These are phyloP conservation scores for Tuta absoluta DNA, from an alignment of 2,888 invertebrate genomes.

Conservation along the genomic window DNA sequence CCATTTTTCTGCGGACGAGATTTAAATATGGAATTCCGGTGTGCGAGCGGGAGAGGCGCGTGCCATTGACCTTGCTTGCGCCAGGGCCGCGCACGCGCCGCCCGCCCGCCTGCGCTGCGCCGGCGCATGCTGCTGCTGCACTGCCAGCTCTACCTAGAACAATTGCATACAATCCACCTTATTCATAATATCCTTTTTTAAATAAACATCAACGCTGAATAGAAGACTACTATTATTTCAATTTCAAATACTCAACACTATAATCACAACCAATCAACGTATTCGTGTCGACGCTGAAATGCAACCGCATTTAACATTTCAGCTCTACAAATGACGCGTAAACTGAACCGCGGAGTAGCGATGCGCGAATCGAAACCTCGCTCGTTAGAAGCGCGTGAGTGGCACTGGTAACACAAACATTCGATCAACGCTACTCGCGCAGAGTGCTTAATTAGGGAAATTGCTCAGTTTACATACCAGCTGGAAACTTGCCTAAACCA, in stretches of 20 bases:
- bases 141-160: slow-evolving; percentile 28
- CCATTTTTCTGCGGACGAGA: slow-evolving; percentile 82
- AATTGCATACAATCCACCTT: slow-evolving; percentile 13
- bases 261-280: not conserved
- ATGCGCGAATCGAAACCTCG: slow-evolving; percentile 43
- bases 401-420: slow-evolving; percentile 51
- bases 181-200: not conserved
- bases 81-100: slow-evolving; percentile 75
- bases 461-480: slow-evolving; percentile 64
- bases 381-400: slow-evolving; percentile 48
- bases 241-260: not conserved
- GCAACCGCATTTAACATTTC: slow-evolving; percentile 11
- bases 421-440: slow-evolving; percentile 50
- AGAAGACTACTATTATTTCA: not conserved
- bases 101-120: slow-evolving; percentile 46
- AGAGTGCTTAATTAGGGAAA: slow-evolving; percentile 73
- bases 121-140: slow-evolving; percentile 44
- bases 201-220: not conserved
- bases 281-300: not conserved
- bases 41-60: slow-evolving; percentile 79
- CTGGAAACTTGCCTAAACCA: slow-evolving; percentile 61
- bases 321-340: slow-evolving; percentile 15
- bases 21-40: slow-evolving; percentile 82
- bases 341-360: not conserved
- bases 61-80: slow-evolving; percentile 81